A percentile compares a stretch with the other conserved stretches of the same genome.
Conservation (phyloP, 2,113 vertebrate species). For the Suricata suricatta region DNA sequence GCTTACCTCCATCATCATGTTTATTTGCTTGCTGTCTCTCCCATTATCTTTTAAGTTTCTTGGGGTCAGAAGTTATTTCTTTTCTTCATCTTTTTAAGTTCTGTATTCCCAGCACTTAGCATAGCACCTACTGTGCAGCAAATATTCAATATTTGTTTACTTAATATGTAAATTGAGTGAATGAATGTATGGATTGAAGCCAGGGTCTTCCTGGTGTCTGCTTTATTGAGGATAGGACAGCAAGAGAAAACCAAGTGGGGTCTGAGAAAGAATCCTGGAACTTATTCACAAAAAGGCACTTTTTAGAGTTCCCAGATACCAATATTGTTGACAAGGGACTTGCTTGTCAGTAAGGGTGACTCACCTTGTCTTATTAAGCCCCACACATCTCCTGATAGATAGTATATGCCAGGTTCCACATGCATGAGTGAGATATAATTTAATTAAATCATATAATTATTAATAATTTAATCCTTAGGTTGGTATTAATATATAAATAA, state of each 20-base stretch:
- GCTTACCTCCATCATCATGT: not conserved
- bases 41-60: not conserved
- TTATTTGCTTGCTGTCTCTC: not conserved
- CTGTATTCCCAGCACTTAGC: not conserved
- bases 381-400: not conserved
- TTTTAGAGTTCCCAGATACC: not conserved
- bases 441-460: too few species aligned
- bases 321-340: not conserved
- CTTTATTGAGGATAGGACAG: not conserved
- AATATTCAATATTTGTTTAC: not conserved
- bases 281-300: not conserved
- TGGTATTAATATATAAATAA: too few species aligned
- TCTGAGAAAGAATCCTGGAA: not conserved
- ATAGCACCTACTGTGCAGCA: not conserved
- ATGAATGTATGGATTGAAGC: not conserved
- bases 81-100: not conserved
- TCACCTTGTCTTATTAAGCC: not conserved
- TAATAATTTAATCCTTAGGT: too few species aligned
- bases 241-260: not conserved
- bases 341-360: not conserved
- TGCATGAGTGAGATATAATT: not conserved
- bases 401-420: not conserved
- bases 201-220: not conserved
- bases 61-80: not conserved
- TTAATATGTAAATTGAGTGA: not conserved